Evolutionary conservation across 2,797 vertebrate species (phyloP).

Genomic region (Ibycter americanus): DNA sequence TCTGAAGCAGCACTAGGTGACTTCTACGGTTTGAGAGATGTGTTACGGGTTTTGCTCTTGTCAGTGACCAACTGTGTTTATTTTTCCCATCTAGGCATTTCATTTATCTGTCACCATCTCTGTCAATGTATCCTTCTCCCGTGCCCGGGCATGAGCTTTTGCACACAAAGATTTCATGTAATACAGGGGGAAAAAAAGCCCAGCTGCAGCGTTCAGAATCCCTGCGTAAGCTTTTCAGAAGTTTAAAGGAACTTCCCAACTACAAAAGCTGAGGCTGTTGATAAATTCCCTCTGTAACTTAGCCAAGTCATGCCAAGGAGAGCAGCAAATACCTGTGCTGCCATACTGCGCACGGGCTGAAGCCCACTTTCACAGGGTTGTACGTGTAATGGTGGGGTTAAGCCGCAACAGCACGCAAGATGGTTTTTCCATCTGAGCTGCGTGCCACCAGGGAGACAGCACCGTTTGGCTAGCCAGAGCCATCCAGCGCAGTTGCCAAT

Average conservation of each 20-base stretch:
- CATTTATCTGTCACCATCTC: neutral
- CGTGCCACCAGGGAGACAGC: neutral
- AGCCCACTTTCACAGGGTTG: neutral
- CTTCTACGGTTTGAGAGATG: neutral
- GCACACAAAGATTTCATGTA: neutral
- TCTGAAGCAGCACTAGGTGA: neutral
- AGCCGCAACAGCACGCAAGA: rapidly evolving
- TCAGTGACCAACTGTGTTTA: neutral
- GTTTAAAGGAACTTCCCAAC: neutral
- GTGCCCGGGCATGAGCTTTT: neutral
- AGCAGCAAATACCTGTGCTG: neutral
- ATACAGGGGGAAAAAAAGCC: neutral
- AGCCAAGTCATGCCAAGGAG: neutral
- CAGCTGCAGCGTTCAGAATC: neutral
- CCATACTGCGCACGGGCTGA: rapidly evolving
- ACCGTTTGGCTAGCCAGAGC: neutral
- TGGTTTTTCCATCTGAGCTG: neutral
- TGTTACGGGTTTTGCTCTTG: neutral
- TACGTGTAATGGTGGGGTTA: rapidly evolving
- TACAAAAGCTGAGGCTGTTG: neutral
- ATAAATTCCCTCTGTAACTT: neutral
- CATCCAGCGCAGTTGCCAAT: rapidly evolving
- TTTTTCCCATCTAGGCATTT: neutral
- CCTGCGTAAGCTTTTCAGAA: neutral
- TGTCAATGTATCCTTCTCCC: neutral